Evolutionary conservation across 2,888 invertebrate species (phyloP), one percentile per base, ranked within the genome.

Genomic region (Tetragnatha montana): DNA sequence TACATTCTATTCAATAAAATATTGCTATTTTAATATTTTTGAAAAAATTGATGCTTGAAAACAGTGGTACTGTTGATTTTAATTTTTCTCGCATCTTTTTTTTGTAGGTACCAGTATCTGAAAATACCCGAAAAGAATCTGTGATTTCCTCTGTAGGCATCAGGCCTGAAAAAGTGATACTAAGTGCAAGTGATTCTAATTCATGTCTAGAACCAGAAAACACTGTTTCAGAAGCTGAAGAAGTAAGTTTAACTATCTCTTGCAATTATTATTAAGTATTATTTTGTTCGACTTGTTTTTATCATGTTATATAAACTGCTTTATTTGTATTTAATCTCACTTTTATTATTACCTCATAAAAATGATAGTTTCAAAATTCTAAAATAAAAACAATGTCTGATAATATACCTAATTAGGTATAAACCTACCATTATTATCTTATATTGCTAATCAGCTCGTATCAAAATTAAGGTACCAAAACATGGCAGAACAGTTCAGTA

Each of bases 151-250:
- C 84, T 49, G 47, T 70, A 71, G 85, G 51, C 21, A 79, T 10
- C 22, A 78, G 79, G 35, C 14, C 79, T 10, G 85, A 85, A 7
- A 78, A 35, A 79, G 10, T 75, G 10, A n/a, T 70, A 51, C 68
- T 47, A 12, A 73, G 81, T 22, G 50, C 81, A n/a, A 85, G 85
- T 21, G 89, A 89, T 19, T 89, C 89, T 2, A 89, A 81, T 81
- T 21, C 51, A 19, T 74, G 35, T 21, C 14, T 86, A 60, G 89
- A 89, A 35, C 81, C 85, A 12, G 89, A 89, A n/a, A 89, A 89
- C 21, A 85, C 89, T 3, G 49, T 76, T 21, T 89, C 89, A 35
- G 89, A 89, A 68, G 82, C 60, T 17, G 89, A 89, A 76, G 89
- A 89, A 76, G 89, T 89, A 78, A 85, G 88, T 81, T 68, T 80